These are phyloP conservation scores for Oreochromis aureus DNA, from an alignment of 2,113 vertebrate genomes.

Conservation along the genomic window DNA sequence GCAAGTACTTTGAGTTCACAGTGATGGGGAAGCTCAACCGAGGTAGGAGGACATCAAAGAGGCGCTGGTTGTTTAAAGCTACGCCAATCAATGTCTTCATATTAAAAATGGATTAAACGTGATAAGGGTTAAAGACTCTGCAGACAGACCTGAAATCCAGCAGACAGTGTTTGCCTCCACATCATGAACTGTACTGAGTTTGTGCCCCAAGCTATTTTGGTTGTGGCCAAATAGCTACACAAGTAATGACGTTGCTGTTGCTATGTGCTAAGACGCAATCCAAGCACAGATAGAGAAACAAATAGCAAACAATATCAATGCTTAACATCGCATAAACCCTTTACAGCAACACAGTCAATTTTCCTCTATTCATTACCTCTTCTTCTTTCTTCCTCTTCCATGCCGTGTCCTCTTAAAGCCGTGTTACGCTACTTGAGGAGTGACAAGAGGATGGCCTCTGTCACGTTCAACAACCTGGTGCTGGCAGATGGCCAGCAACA, in stretches of 20 bases:
- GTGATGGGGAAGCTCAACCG: slow-evolving; percentile 91
- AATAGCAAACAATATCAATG: background rate
- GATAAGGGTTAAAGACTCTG: background rate
- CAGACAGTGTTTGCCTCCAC: background rate
- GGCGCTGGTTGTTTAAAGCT: background rate
- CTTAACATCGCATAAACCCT: background rate
- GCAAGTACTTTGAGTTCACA: slow-evolving; percentile 92
- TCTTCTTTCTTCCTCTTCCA: background rate
- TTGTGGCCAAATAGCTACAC: background rate
- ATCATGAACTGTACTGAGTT: background rate
- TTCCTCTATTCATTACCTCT: background rate
- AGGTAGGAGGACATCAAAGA: slow-evolving; percentile 73
- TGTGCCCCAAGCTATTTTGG: background rate
- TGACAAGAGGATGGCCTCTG: slow-evolving; percentile 82
- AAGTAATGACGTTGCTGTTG: background rate
- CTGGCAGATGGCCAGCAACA: slow-evolving; percentile 91
- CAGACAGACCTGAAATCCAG: background rate
- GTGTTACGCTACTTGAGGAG: slow-evolving; percentile 85
- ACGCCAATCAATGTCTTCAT: background rate
- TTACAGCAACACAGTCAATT: background rate
- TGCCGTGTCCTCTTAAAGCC: slow-evolving; percentile 59
- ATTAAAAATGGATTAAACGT: background rate
- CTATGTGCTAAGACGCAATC: background rate
- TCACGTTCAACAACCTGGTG: slow-evolving; percentile 88
- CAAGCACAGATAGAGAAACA: background rate